Percentiles rank a stretch among this genome's conserved stretches.
Conservation (phyloP, 2,797 vertebrate species). For the Champsocephalus gunnari region DNA sequence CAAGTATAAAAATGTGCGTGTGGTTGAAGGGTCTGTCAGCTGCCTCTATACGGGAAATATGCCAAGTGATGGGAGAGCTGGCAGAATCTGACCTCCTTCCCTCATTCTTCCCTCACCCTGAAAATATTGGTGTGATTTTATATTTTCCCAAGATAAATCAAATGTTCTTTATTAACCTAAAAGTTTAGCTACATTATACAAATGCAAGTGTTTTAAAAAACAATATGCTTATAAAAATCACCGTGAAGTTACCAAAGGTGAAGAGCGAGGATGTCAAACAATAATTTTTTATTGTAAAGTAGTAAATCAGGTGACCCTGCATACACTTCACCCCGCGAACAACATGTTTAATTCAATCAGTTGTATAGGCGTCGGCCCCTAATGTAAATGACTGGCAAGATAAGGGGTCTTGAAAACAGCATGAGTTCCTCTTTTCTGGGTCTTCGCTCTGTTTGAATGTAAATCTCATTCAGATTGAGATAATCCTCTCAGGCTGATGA, state of each 20-base stretch:
- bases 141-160: not conserved
- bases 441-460: slow-evolving; percentile 58
- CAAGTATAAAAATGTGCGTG: not conserved
- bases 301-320: not conserved
- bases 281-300: not conserved
- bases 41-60: slow-evolving; percentile 45
- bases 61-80: slow-evolving; percentile 56
- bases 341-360: slow-evolving; percentile 26
- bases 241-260: not conserved
- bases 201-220: not conserved
- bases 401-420: slow-evolving; percentile 52
- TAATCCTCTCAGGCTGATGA: slow-evolving; percentile 62
- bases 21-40: slow-evolving; percentile 46
- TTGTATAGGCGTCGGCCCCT: not conserved
- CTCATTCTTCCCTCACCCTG: not conserved
- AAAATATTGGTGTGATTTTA: not conserved
- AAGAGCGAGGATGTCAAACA: not conserved
- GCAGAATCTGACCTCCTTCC: slow-evolving; percentile 49
- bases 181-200: not conserved
- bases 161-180: not conserved
- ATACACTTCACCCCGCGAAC: not conserved
- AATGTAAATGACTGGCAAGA: slow-evolving; percentile 51
- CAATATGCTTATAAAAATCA: slow-evolving; percentile 5
- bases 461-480: slow-evolving; percentile 67
- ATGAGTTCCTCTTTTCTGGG: slow-evolving; percentile 40